Evolutionary conservation across 2,888 invertebrate genomes (phyloP), one percentile per base, ranked within the genome.

Genomic region (Heteropelma amictum): DNA sequence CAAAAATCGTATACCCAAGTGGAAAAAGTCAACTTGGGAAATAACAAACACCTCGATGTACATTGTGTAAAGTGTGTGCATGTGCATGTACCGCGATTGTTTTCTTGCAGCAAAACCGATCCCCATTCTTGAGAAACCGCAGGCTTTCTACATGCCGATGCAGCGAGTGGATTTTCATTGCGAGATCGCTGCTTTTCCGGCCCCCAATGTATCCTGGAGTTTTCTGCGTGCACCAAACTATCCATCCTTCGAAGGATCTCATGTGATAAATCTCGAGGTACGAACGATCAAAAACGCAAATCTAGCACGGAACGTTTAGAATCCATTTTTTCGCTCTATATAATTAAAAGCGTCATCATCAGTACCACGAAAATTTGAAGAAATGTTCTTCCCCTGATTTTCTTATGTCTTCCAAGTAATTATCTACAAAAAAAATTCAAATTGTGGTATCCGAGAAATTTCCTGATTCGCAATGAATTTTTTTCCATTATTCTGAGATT

Each of bases 141-240:
- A 79, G 0, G 12, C 71, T 2, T 91, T 90, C 74, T 91, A 92
- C 65, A 83, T 90, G 40, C 85, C 88, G 3, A 89, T 91, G n/a
- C 84, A 87, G 35, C 82, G 82, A 6, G 90, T 88, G 0, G 84
- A 83, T 23, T 83, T 93, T 3, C 82, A 84, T 10, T 94, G 94
- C 81, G 82, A 82, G 6, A 92, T 92, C 1, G 86, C 88, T 12
- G 92, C 92, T 0, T 91, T 90, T 86, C 94, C 94, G 0, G 67
- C 83, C n/a, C 92, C 94, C 0, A 81, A 86, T 0, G 89, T 94
- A 4, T 85, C 88, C 3, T 94, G 93, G 93, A 85, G 78, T 6
- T 92, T 90, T 77, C 85, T 88, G 19, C 88, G 89, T 2, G 92
- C 92, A 76, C 87, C 87, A 33, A 78, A 87, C 67, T 84, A 87